Evolutionary conservation across 2,888 invertebrate species (phyloP).

Genomic region (Gisinianus flammeolus): DNA sequence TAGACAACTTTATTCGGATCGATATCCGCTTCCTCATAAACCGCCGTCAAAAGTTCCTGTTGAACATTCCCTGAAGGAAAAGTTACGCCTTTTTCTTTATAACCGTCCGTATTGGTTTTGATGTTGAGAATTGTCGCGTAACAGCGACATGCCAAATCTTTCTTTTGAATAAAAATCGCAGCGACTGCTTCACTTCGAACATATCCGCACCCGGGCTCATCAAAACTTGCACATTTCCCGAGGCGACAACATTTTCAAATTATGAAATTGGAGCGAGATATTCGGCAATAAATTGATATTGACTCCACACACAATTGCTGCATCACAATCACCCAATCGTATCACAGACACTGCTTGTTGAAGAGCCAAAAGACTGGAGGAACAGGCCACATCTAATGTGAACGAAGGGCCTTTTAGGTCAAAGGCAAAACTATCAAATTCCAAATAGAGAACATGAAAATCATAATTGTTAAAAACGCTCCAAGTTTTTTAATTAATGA

Average conservation of each 20-base stretch:
- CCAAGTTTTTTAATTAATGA: no score
- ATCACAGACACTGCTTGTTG: background rate
- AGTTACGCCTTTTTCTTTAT: constrained; percentile 88
- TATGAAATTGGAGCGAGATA: background rate
- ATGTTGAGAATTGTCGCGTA: constrained; percentile 88
- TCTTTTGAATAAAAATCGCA: constrained; percentile 80
- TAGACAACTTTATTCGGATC: constrained; percentile 84
- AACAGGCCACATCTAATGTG: constrained; percentile 8
- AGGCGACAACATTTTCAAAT: background rate
- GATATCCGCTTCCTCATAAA: constrained; percentile 82
- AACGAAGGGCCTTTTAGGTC: constrained; percentile 18
- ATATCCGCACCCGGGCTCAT: constrained; percentile 82
- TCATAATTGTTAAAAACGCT: background rate
- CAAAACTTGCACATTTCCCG: constrained; percentile 68
- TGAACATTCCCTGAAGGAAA: constrained; percentile 82
- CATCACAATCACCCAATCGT: background rate
- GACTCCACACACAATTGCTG: background rate
- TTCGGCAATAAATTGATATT: background rate
- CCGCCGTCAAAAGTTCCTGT: constrained; percentile 72
- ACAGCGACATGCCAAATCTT: constrained; percentile 75
- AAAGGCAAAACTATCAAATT: constrained; percentile 11
- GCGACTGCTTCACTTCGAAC: constrained; percentile 89
- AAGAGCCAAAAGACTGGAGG: constrained; percentile 1
- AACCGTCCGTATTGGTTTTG: constrained; percentile 90
- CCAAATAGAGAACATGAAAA: background rate